Evolutionary conservation across 37 sponge, comb jelly and placozoan genomes (phyloP).

Genomic region (Petrosia ficiformis): DNA sequence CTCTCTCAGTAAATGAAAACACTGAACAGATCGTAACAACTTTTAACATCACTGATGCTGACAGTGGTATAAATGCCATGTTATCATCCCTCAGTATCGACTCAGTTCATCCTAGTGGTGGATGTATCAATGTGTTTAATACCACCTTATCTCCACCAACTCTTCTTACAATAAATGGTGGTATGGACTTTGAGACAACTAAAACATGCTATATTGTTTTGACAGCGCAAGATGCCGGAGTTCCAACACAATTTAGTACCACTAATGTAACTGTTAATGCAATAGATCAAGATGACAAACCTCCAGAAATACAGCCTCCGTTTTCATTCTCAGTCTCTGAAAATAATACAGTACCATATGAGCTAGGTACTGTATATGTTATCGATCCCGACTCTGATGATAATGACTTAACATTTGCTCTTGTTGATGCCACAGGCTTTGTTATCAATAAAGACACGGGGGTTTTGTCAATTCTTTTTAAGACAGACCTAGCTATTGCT

Average conservation of each 20-base stretch:
- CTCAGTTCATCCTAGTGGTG: constrained; percentile 8
- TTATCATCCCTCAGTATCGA: constrained; percentile 23
- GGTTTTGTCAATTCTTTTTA: constrained; percentile 37
- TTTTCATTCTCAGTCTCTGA: constrained; percentile 43
- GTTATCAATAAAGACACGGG: constrained; percentile 28
- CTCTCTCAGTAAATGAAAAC: constrained; percentile 30
- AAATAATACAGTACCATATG: constrained; percentile 29
- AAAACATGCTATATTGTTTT: constrained; percentile 12
- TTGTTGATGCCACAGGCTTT: constrained; percentile 13
- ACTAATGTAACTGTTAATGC: constrained; percentile 31
- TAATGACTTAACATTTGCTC: constrained; percentile 6
- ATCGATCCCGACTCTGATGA: constrained; percentile 44
- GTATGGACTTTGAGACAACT: constrained; percentile 50
- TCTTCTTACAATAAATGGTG: constrained; percentile 12
- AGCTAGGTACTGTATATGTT: constrained; percentile 41
- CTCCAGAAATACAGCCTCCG: constrained; percentile 39
- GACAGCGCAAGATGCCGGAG: constrained; percentile 45
- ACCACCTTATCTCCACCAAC: neutral
- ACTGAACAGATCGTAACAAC: neutral
- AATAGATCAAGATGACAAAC: constrained; percentile 52
- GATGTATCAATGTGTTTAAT: constrained; percentile 34
- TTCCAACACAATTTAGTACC: constrained; percentile 15
- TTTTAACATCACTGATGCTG: constrained; percentile 46
- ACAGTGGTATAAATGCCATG: constrained; percentile 45
- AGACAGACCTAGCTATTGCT: constrained; percentile 7